phyloP scores from a whole-genome alignment of 2,797 vertebrate genomes.

The Kryptolebias ocellatus region DNA sequence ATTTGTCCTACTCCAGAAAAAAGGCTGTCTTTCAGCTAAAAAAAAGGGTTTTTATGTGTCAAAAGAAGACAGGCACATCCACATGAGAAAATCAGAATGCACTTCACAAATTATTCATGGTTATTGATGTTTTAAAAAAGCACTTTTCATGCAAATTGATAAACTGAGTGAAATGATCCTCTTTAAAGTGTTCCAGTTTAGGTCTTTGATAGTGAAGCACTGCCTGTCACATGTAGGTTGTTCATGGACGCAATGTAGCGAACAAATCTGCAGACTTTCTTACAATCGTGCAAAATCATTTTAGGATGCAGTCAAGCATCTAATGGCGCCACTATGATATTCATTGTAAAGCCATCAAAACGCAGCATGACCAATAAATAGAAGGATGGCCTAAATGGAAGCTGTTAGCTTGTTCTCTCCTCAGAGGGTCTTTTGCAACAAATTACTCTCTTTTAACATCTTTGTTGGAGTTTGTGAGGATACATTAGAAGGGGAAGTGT shows the following conservation, averaged over 20 bases:
- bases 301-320: conserved; percentile 40
- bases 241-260: conserved; percentile 15
- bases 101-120: conserved; percentile 43
- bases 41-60: conserved; percentile 2
- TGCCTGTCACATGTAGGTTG: conserved; percentile 4
- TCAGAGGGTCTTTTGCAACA: neutral
- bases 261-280: conserved; percentile 16
- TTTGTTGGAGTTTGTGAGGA: conserved; percentile 3
- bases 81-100: conserved; percentile 39
- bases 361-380: conserved; percentile 37
- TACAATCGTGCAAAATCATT: conserved; percentile 10
- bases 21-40: conserved; percentile 2
- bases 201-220: conserved; percentile 10
- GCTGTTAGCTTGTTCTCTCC: conserved; percentile 36
- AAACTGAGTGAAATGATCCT: conserved; percentile 19
- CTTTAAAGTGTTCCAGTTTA: conserved; percentile 11
- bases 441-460: conserved; percentile 14
- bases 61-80: conserved; percentile 20
- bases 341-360: conserved; percentile 52
- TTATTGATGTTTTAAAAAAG: conserved; percentile 55
- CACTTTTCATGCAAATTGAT: conserved; percentile 22
- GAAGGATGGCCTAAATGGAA: conserved; percentile 29
- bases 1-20: neutral
- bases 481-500: neutral
- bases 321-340: conserved; percentile 47